phyloP scores from a whole-genome alignment of 2,888 invertebrate genomes.

The Tolmerus cingulatus region DNA sequence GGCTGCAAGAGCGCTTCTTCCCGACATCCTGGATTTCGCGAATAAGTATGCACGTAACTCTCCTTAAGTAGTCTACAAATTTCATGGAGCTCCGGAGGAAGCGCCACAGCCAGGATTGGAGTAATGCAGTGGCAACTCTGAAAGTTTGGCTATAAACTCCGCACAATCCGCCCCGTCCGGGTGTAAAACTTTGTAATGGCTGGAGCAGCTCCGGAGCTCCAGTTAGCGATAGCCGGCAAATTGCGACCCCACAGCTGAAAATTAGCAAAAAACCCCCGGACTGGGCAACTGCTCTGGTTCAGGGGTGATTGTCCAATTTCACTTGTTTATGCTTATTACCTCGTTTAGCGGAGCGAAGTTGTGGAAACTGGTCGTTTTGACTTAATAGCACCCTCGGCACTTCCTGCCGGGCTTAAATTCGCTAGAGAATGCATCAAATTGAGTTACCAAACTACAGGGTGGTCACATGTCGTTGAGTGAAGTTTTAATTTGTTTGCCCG shows the following conservation, averaged over 20 bases:
- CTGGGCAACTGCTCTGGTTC: not conserved
- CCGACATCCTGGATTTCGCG: not conserved
- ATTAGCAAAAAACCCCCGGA: not conserved
- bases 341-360: not conserved
- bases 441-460: not conserved
- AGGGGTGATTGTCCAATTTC: not conserved
- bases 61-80: constrained; percentile 23
- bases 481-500: not conserved
- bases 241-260: not conserved
- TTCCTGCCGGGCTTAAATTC: not conserved
- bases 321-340: not conserved
- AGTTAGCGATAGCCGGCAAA: not conserved
- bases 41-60: not conserved
- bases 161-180: not conserved
- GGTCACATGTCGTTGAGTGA: not conserved
- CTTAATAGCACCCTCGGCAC: not conserved
- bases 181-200: constrained; percentile 9
- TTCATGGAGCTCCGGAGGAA: not conserved
- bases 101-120: not conserved
- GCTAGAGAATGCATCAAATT: not conserved
- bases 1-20: not conserved
- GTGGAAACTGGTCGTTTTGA: not conserved
- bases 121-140: constrained; percentile 25
- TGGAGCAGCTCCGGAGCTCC: not conserved
- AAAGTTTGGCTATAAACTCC: constrained; percentile 15